phyloP scores from a whole-genome alignment of 2,113 vertebrate genomes.

The Rana temporaria region DNA sequence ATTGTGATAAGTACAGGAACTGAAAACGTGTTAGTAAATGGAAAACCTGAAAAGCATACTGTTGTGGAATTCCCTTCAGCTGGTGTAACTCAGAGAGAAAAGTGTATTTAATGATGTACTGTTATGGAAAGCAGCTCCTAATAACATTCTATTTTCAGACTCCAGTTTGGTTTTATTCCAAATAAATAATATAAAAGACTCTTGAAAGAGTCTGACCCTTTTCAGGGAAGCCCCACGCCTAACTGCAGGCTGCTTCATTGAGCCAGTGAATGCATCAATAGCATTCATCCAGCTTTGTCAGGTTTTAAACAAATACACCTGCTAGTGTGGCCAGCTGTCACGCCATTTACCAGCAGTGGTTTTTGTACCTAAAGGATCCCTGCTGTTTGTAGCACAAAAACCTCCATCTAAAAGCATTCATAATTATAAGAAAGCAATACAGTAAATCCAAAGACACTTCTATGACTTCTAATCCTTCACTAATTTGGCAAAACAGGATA shows the following conservation, averaged over 20 bases:
- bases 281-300: constrained; percentile 49
- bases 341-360: constrained; percentile 47
- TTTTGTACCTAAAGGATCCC: constrained; percentile 51
- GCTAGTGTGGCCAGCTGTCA: constrained; percentile 55
- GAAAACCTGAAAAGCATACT: not conserved
- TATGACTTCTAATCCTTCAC: constrained; percentile 54
- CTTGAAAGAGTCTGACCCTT: constrained; percentile 52
- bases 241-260: constrained; percentile 50
- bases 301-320: constrained; percentile 58
- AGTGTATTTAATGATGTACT: constrained; percentile 18
- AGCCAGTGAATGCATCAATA: constrained; percentile 54
- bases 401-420: constrained; percentile 55
- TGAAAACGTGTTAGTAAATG: constrained; percentile 3
- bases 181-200: constrained; percentile 53
- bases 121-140: constrained; percentile 43
- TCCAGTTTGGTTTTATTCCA: constrained; percentile 46
- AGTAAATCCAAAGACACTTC: constrained; percentile 45
- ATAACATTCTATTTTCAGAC: constrained; percentile 48
- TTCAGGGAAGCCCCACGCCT: constrained; percentile 49
- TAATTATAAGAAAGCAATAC: constrained; percentile 51
- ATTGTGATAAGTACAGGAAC: not conserved
- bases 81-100: constrained; percentile 6
- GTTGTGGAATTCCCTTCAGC: constrained; percentile 7
- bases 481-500: constrained; percentile 54
- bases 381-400: constrained; percentile 52